phyloP scores from a whole-genome alignment of 2,888 invertebrate species.

The Hirtodrosophila alboralis region DNA sequence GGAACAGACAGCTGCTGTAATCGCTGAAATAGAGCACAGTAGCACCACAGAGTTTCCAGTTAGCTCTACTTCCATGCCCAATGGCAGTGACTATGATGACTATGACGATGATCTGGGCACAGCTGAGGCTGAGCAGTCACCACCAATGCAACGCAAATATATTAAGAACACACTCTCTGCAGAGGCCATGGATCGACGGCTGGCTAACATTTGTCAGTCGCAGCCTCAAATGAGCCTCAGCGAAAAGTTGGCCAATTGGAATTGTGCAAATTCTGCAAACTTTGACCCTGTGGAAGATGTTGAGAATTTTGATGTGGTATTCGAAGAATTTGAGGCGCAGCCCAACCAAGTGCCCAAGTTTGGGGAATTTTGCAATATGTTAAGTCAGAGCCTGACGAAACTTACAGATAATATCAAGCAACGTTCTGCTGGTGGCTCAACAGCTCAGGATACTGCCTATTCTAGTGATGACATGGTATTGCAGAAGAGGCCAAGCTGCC shows the following conservation, averaged over 20 bases:
- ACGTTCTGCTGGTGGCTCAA: constrained; percentile 1
- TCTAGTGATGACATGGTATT: constrained; percentile 36
- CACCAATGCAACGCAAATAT: constrained; percentile 58
- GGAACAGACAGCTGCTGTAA: background rate
- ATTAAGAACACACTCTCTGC: constrained; percentile 79
- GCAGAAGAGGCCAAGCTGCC: constrained; percentile 31
- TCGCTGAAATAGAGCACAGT: constrained; percentile 50
- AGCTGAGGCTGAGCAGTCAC: constrained; percentile 39
- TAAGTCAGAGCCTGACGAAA: constrained; percentile 26
- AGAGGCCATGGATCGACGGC: constrained; percentile 79
- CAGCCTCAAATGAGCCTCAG: constrained; percentile 78
- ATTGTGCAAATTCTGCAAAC: no score
- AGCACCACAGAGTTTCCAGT: constrained; percentile 83
- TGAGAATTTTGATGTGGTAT: constrained; percentile 74
- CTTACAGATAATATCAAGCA: constrained; percentile 8
- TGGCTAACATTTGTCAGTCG: constrained; percentile 72
- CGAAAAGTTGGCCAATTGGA: constrained; percentile 80
- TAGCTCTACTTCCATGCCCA: constrained; percentile 80
- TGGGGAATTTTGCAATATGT: constrained; percentile 43
- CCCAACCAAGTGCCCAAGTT: constrained; percentile 42
- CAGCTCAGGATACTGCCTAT: constrained; percentile 22
- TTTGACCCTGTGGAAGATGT: constrained; percentile 82
- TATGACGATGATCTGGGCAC: constrained; percentile 62
- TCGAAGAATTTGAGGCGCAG: constrained; percentile 67
- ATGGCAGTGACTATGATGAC: constrained; percentile 68